Percentiles rank a stretch among this genome's conserved stretches.
phyloP scores from a whole-genome alignment of 2,888 invertebrate species.

The Trisateles emortualis region DNA sequence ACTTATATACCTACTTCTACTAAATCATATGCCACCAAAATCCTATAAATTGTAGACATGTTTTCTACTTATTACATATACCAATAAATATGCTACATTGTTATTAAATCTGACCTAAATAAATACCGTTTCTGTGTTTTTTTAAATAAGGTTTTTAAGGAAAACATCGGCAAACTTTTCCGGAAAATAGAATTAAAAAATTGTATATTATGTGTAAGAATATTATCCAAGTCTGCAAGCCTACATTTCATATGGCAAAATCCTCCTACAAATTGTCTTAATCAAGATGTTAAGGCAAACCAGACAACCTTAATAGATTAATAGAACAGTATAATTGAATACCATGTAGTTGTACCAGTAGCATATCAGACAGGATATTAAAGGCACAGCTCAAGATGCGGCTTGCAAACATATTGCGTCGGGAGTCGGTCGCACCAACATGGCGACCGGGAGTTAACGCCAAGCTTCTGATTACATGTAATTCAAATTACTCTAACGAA shows the following conservation, averaged over 20 bases:
- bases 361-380: conserved; percentile 21
- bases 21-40: too few species aligned
- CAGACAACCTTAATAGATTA: neutral
- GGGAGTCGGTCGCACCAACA: conserved; percentile 18
- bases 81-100: too few species aligned
- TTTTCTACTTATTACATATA: too few species aligned
- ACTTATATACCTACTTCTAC: too few species aligned
- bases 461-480: conserved; percentile 30
- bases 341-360: neutral
- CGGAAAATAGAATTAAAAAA: too few species aligned
- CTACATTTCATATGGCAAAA: neutral
- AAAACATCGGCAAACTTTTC: too few species aligned
- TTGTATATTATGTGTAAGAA: too few species aligned
- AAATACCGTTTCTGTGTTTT: too few species aligned
- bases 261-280: neutral
- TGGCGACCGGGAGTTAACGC: conserved; percentile 28
- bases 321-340: neutral
- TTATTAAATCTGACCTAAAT: too few species aligned
- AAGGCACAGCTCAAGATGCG: conserved; percentile 12
- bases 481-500: conserved; percentile 20
- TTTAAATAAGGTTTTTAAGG: too few species aligned
- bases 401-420: conserved; percentile 26
- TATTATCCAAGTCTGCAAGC: too few species aligned
- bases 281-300: neutral
- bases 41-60: too few species aligned